phyloP scores from a whole-genome alignment of 2,113 vertebrate genomes.

The Apteryx owenii region DNA sequence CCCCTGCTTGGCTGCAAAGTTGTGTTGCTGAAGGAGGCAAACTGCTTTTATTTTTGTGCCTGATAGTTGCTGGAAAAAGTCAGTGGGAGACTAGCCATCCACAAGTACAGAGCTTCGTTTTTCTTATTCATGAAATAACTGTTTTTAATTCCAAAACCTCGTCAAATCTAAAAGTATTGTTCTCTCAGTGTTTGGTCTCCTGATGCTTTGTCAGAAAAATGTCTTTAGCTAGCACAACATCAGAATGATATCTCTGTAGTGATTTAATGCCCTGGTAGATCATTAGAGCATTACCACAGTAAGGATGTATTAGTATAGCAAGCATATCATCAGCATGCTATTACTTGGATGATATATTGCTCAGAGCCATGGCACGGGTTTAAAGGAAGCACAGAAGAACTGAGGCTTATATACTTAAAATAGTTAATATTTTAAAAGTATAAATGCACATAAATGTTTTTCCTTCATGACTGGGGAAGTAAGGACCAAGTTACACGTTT shows the following conservation, averaged over 20 bases:
- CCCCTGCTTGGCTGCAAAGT: not conserved
- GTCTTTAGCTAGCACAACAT: slow-evolving; percentile 57
- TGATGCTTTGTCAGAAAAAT: slow-evolving; percentile 26
- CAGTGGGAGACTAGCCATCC: not conserved
- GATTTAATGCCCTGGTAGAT: slow-evolving; percentile 42
- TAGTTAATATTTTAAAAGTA: not conserved
- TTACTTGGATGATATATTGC: not conserved
- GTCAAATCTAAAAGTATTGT: slow-evolving; percentile 30
- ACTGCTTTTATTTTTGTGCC: not conserved
- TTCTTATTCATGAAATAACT: not conserved
- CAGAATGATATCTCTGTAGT: slow-evolving; percentile 30
- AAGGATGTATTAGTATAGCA: slow-evolving; percentile 17
- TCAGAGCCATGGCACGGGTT: not conserved
- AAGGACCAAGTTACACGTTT: not conserved
- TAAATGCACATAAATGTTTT: not conserved
- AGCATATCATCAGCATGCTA: not conserved
- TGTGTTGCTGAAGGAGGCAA: not conserved
- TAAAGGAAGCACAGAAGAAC: not conserved
- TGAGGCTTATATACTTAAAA: not conserved
- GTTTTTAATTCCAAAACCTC: slow-evolving; percentile 25
- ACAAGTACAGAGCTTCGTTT: not conserved
- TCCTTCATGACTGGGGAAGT: not conserved
- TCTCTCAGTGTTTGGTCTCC: slow-evolving; percentile 20
- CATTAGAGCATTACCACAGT: slow-evolving; percentile 30
- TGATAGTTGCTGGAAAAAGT: not conserved